These are phyloP conservation scores for Byasa hedistus DNA, from an alignment of 2,888 invertebrate genomes.

Conservation along the genomic window DNA sequence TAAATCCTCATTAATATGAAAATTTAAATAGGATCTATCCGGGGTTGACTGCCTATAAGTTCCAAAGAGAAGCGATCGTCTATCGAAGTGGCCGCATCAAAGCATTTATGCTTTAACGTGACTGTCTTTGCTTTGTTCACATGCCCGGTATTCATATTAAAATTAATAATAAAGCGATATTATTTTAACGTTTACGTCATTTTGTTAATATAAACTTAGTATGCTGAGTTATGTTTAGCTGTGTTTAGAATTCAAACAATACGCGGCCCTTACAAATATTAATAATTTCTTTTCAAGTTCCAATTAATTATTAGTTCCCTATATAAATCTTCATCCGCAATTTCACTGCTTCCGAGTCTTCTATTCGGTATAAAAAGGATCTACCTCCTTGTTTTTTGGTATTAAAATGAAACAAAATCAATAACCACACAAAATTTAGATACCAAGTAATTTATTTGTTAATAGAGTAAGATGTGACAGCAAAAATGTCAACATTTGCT, in stretches of 20 bases:
- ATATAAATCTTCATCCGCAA: too few relatives aligned
- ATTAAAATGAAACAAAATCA: not conserved
- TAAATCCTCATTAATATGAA: constrained; percentile 16
- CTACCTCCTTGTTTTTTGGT: not conserved
- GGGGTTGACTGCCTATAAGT: not conserved
- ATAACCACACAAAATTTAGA: not conserved
- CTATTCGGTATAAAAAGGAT: too few relatives aligned
- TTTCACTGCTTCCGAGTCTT: too few relatives aligned
- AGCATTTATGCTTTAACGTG: constrained; percentile 19
- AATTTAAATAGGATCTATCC: constrained; percentile 10
- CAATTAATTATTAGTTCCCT: too few relatives aligned
- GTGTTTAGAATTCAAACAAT: not conserved
- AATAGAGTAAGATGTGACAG: constrained; percentile 30
- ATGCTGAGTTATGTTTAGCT: not conserved
- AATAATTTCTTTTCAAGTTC: too few relatives aligned
- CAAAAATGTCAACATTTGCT: constrained; percentile 63
- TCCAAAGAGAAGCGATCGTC: constrained; percentile 12
- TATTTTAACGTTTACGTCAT: constrained; percentile 23
- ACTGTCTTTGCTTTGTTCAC: constrained; percentile 18
- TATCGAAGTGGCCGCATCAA: constrained; percentile 13
- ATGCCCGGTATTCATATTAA: constrained; percentile 26
- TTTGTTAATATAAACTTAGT: not conserved
- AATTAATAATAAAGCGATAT: constrained; percentile 24
- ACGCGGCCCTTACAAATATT: not conserved
- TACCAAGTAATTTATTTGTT: constrained; percentile 20